These are phyloP conservation scores for Stigmatopora nigra DNA, from an alignment of 2,113 vertebrate species.

Conservation along the genomic window DNA sequence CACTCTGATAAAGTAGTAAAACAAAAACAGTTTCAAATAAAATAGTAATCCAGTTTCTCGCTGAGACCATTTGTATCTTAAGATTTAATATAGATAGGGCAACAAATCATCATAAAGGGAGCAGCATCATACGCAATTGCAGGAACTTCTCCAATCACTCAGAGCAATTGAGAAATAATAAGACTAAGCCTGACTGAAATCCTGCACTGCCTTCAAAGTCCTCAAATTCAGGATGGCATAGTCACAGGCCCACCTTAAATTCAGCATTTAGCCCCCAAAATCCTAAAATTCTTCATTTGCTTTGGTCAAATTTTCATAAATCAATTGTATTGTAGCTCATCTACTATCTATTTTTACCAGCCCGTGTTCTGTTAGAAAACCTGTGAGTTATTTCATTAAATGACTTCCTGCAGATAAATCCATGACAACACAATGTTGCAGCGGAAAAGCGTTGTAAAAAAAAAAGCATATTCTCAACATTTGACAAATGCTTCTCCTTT, in stretches of 20 bases:
- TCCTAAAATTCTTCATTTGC: background rate
- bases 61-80: too few relatives aligned
- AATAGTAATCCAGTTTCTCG: too few relatives aligned
- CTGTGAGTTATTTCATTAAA: background rate
- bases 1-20: too few relatives aligned
- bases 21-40: too few relatives aligned
- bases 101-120: too few relatives aligned
- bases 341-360: background rate
- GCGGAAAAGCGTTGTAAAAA: background rate
- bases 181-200: background rate
- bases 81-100: too few relatives aligned
- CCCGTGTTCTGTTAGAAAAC: background rate
- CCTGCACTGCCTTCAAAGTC: background rate
- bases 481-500: background rate
- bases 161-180: background rate
- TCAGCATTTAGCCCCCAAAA: background rate
- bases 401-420: background rate
- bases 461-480: background rate
- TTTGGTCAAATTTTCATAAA: background rate
- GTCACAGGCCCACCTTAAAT: background rate
- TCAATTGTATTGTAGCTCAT: background rate
- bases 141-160: background rate
- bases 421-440: background rate
- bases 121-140: too few relatives aligned
- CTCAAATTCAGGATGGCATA: background rate